Base-by-base conservation (phyloP, 2,797 vertebrate genomes). In the Epinephelus awoara region DNA sequence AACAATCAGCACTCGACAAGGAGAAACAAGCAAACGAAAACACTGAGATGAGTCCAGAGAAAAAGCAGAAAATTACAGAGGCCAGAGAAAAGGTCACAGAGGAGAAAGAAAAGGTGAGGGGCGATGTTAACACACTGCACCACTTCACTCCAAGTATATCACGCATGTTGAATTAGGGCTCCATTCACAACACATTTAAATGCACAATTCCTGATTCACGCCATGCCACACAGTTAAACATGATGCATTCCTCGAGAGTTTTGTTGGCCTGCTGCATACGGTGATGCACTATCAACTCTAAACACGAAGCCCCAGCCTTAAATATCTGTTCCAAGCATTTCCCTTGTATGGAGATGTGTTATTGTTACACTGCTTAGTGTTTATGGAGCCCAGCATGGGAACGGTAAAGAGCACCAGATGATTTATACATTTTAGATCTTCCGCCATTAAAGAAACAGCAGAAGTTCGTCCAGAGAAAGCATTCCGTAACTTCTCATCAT, bases 41-140 rank as follows among this genome's bases (percentile, higher is more conserved):
- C 55, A 4, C 91, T 5, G 94, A 94, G 55, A 80, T 93, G 66
- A 94, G 93, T 68, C 90, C 94, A 2, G 94, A 95, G 79, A 96
- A 96, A 57, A 96, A 95, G 81, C 92, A 93, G 84, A 94, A 96
- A 86, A 67, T 96, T 21, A 81, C 89, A 4, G 93, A 94, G 52
- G 93, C 92, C 64, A 89, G 86, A 76, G 95, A 96, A 65, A 95
- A 89, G 19, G 92, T 91, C 59, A 88, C 87, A 0, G 92, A 94
- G 78, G 95, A 96, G 42, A 94, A 92, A 50, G 92, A 93, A 63
- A 96, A 94, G 86, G 96, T 96, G 85, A 94, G 86, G 27, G 64
- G 14, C 58, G 67, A 76, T 54, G 21, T 76, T 58, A 12, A 67
- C 63, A 71, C 40, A 55, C 71, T 52, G 58, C 54, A 72, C n/a